phyloP scores from a whole-genome alignment of 2,888 invertebrate species.

The Leptothorax acervorum region DNA sequence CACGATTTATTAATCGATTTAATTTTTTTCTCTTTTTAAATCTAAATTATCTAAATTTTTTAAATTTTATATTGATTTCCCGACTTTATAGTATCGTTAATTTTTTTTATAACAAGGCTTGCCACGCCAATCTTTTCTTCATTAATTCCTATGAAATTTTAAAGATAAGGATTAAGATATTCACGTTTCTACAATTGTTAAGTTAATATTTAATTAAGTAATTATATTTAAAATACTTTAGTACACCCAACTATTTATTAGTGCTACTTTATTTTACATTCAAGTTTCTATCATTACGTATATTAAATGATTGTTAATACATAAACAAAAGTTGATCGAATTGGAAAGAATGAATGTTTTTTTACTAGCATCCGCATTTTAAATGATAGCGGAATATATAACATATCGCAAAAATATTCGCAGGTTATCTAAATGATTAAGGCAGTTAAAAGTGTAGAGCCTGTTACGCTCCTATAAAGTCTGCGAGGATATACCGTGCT shows the following conservation, averaged over 20 bases:
- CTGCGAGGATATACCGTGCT: neutral
- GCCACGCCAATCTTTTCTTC: neutral
- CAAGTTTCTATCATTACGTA: neutral
- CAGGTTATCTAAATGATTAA: constrained; percentile 14
- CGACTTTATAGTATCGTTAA: neutral
- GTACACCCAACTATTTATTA: neutral
- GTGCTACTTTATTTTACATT: neutral
- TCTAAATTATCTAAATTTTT: neutral
- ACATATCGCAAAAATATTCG: neutral
- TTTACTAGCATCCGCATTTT: neutral
- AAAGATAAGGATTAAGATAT: neutral
- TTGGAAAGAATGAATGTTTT: neutral
- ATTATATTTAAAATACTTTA: neutral
- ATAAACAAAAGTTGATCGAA: neutral
- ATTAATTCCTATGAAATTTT: neutral
- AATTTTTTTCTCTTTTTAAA: neutral
- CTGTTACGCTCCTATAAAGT: constrained; percentile 29
- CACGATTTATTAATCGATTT: neutral
- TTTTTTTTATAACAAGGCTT: neutral
- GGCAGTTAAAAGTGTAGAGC: constrained; percentile 10
- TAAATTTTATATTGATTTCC: neutral
- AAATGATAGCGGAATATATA: neutral
- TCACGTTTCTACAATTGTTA: neutral
- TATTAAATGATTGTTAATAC: neutral
- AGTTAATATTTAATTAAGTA: neutral